phyloP scores from a whole-genome alignment of 1,140 invertebrate species.

The Bombus huntii region DNA sequence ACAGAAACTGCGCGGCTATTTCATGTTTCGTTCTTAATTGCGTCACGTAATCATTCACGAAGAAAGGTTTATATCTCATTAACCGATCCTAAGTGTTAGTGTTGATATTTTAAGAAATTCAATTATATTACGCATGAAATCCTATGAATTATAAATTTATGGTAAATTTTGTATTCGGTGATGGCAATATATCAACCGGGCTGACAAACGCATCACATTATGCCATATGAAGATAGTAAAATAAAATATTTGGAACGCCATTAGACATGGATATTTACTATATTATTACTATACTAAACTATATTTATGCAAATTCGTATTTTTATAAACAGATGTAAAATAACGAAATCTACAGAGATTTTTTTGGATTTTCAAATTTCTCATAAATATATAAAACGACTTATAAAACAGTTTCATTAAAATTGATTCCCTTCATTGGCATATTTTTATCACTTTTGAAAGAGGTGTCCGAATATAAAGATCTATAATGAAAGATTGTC shows the following conservation, averaged over 20 bases:
- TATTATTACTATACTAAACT: no score
- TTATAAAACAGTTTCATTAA: no score
- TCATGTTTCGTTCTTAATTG: conserved; percentile 14
- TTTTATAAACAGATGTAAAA: no score
- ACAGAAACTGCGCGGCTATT: background rate
- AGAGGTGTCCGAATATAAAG: background rate
- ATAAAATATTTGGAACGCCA: background rate
- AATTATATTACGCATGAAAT: accelerated
- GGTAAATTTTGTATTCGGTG: background rate
- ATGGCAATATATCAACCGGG: background rate
- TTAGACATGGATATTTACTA: no score
- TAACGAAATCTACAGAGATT: no score
- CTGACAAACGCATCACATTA: background rate
- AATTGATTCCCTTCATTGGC: no score
- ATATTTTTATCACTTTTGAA: background rate
- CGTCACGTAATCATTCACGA: background rate
- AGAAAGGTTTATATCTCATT: background rate
- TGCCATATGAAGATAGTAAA: background rate
- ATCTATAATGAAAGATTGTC: background rate
- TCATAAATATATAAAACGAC: no score
- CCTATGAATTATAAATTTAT: background rate
- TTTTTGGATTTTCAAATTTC: no score
- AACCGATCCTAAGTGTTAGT: background rate
- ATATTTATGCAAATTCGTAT: no score
- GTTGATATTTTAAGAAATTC: background rate